Conservation (phyloP, 2,888 invertebrate species). For the Drosophila engyochracea region DNA sequence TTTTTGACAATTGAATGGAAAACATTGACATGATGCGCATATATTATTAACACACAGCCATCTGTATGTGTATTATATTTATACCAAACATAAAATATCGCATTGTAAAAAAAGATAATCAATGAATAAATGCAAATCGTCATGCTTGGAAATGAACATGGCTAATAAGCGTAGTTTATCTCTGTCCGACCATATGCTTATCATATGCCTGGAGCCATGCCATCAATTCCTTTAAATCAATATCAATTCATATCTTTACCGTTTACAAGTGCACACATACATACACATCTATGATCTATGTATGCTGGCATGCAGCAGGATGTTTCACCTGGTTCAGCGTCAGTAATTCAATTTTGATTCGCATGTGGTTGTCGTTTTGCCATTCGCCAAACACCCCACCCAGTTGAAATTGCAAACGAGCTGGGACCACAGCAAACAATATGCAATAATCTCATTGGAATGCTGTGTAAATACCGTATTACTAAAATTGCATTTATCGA, state of each 20-base stretch:
- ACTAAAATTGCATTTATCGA: constrained; percentile 13
- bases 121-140: not conserved
- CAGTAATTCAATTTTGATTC: constrained; percentile 12
- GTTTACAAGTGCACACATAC: not conserved
- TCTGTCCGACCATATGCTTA: constrained; percentile 21
- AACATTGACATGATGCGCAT: not conserved
- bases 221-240: constrained; percentile 17
- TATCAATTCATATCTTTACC: constrained; percentile 8
- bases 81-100: not conserved
- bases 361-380: not conserved
- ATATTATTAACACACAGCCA: not conserved
- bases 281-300: not conserved
- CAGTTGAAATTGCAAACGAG: constrained; percentile 3
- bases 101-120: not conserved
- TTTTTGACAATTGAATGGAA: not conserved
- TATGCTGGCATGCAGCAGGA: not conserved
- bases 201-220: constrained; percentile 5
- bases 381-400: not conserved
- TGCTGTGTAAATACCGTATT: constrained; percentile 22
- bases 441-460: not conserved
- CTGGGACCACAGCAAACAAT: constrained; percentile 5
- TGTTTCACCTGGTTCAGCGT: not conserved
- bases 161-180: not conserved
- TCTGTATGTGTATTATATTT: too few relatives aligned
- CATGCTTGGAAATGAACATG: not conserved